Conservation (phyloP, 2,113 vertebrate genomes). For the Platycercus adscitus region DNA sequence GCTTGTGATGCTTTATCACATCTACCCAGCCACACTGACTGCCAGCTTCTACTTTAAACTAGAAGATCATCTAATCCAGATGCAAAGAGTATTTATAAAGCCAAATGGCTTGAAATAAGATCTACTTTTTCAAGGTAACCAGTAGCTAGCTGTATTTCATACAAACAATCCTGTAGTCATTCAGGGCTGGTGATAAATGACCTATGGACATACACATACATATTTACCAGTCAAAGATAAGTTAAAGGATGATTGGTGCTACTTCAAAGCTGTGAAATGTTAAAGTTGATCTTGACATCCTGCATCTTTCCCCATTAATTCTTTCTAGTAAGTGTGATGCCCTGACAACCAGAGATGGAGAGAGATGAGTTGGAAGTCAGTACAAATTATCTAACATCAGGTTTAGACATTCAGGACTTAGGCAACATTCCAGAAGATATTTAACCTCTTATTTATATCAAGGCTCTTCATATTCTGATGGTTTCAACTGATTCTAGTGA, state of each 20-base stretch:
- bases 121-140: not conserved
- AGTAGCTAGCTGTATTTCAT: not conserved
- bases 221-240: not conserved
- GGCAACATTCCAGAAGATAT: not conserved
- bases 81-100: not conserved
- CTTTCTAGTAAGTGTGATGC: not conserved
- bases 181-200: not conserved
- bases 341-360: not conserved
- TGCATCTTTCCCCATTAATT: not conserved
- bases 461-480: not conserved
- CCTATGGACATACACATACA: not conserved
- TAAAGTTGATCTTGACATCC: constrained; percentile 5
- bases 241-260: not conserved
- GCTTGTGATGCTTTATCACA: not conserved
- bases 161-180: not conserved
- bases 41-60: not conserved
- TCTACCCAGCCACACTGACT: not conserved
- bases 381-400: not conserved
- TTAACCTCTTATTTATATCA: not conserved
- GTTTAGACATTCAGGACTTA: not conserved
- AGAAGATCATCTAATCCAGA: not conserved
- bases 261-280: not conserved
- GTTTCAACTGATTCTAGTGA: not conserved
- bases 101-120: not conserved
- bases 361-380: not conserved